phyloP scores from a whole-genome alignment of 1,140 invertebrate species.

The Scaptomyza montana region DNA sequence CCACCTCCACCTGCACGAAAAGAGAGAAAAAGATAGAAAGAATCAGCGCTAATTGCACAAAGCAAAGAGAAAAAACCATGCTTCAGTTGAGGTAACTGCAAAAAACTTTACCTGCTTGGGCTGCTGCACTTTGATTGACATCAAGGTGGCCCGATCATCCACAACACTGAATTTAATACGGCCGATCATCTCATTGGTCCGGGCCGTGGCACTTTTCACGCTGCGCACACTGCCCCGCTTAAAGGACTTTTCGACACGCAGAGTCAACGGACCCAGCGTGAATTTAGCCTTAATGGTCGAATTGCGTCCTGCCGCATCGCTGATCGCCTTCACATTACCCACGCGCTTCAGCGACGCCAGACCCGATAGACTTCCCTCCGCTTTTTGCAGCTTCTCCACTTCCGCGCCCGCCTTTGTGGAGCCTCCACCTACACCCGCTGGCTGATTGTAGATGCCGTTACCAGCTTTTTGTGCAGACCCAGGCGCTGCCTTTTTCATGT shows the following conservation, averaged over 20 bases:
- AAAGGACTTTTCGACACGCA: slow-evolving; percentile 93
- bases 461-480: slow-evolving; percentile 55
- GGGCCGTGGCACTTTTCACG: slow-evolving; percentile 92
- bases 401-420: slow-evolving; percentile 72
- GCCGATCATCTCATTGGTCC: slow-evolving; percentile 92
- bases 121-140: slow-evolving; percentile 92
- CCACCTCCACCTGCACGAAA: slow-evolving; percentile 89
- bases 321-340: slow-evolving; percentile 91
- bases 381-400: slow-evolving; percentile 84
- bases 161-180: slow-evolving; percentile 90
- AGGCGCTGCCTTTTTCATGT: slow-evolving; percentile 61
- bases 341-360: slow-evolving; percentile 89
- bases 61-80: background rate
- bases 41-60: slow-evolving; percentile 52
- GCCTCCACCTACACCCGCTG: slow-evolving; percentile 60
- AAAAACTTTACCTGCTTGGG: slow-evolving; percentile 90
- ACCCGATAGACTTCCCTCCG: slow-evolving; percentile 91
- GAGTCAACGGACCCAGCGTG: slow-evolving; percentile 89
- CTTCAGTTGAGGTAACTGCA: background rate
- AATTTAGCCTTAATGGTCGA: slow-evolving; percentile 93
- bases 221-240: slow-evolving; percentile 88
- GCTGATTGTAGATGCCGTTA: slow-evolving; percentile 72
- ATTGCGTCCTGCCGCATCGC: slow-evolving; percentile 88
- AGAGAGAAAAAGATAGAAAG: slow-evolving; percentile 6
- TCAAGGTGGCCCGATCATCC: slow-evolving; percentile 90